phyloP scores from a whole-genome alignment of 35 echinoderm and acorn worm species.

The Diadema setosum region DNA sequence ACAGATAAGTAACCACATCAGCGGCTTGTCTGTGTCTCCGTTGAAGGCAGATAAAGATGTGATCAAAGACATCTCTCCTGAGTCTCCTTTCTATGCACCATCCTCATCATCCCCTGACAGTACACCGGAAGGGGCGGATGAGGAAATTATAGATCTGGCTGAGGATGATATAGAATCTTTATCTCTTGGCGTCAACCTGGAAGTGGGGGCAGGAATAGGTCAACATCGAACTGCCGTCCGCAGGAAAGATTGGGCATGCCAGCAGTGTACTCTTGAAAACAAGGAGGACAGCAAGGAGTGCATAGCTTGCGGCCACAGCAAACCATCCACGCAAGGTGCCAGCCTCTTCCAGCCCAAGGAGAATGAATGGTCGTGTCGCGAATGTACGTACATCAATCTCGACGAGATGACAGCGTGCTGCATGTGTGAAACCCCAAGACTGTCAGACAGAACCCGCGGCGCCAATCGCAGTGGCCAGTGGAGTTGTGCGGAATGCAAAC shows the following conservation, averaged over 20 bases:
- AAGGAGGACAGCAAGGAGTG: conserved; percentile 26
- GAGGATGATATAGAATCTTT: neutral
- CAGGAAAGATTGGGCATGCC: conserved; percentile 55
- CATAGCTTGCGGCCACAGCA: neutral
- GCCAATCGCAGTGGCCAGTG: conserved; percentile 8
- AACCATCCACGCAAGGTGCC: neutral
- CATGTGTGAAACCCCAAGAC: conserved; percentile 43
- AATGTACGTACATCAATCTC: conserved; percentile 76
- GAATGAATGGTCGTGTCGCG: conserved; percentile 69
- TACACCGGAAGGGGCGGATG: neutral
- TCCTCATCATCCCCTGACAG: neutral
- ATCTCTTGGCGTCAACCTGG: neutral
- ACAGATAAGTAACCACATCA: neutral
- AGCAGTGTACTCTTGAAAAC: conserved; percentile 55
- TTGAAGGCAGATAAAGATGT: neutral
- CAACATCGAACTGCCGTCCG: neutral
- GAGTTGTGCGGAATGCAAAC: conserved; percentile 59
- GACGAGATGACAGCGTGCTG: conserved; percentile 31
- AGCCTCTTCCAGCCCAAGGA: conserved; percentile 16
- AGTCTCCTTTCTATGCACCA: neutral
- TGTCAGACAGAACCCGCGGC: neutral
- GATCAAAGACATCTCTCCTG: neutral
- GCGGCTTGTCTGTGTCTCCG: neutral
- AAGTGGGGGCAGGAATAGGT: neutral
- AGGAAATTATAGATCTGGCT: neutral